phyloP scores from a whole-genome alignment of 2,113 vertebrate genomes.

The Bujurquina vittata region DNA sequence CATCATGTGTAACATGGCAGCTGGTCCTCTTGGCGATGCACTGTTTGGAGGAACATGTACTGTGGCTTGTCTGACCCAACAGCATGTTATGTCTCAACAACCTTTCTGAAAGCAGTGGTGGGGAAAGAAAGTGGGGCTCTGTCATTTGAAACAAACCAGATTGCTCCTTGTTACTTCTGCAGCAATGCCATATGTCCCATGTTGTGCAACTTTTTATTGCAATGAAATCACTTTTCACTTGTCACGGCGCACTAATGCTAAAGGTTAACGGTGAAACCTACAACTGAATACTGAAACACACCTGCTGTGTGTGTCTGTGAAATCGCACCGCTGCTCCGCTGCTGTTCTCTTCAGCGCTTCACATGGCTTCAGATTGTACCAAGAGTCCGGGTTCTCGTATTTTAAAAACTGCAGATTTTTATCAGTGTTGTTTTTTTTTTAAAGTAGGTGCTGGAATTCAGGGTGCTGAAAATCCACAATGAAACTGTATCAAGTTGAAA shows the following conservation, averaged over 20 bases:
- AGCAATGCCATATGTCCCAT: neutral
- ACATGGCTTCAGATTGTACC: neutral
- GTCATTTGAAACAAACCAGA: slow-evolving; percentile 42
- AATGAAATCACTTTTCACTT: slow-evolving; percentile 8
- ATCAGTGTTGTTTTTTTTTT: fast-evolving
- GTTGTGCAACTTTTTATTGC: slow-evolving; percentile 18
- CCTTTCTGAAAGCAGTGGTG: slow-evolving; percentile 32
- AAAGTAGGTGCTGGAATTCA: neutral
- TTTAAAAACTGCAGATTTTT: neutral
- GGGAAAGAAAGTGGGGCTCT: slow-evolving; percentile 3
- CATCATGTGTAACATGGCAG: slow-evolving; percentile 26
- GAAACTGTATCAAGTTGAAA: neutral
- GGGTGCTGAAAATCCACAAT: neutral
- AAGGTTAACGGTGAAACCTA: neutral
- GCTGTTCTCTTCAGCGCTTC: neutral
- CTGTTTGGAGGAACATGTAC: slow-evolving; percentile 56
- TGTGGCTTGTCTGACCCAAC: slow-evolving; percentile 48
- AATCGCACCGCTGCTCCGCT: neutral
- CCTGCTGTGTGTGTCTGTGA: neutral
- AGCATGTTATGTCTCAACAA: slow-evolving; percentile 68
- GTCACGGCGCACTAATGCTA: neutral
- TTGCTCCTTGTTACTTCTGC: slow-evolving; percentile 8
- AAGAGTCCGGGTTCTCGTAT: neutral
- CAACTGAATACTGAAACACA: neutral
- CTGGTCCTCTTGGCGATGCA: slow-evolving; percentile 31